Conservation (phyloP, 1,140 invertebrate species). For the Achatina immaculata region DNA sequence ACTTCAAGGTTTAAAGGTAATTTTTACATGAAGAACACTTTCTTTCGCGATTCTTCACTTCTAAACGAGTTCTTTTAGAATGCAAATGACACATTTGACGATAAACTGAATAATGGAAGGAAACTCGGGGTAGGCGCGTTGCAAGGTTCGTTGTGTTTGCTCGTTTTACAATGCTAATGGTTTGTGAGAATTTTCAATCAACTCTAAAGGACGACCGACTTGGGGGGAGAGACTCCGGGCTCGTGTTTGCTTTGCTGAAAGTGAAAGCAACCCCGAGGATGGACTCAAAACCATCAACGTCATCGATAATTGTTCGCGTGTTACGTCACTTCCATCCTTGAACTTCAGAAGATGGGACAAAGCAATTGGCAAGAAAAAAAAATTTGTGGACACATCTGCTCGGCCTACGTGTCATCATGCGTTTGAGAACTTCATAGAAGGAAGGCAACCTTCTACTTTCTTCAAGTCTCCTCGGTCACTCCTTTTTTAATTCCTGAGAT, state of each 20-base stretch:
- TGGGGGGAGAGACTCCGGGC: not conserved
- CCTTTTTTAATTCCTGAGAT: not conserved
- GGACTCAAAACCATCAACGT: constrained; percentile 5
- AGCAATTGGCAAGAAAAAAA: not conserved
- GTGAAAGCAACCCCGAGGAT: constrained; percentile 18
- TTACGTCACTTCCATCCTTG: constrained; percentile 21
- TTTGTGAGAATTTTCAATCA: constrained; percentile 35
- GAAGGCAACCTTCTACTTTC: not conserved
- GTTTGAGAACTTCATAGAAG: not conserved
- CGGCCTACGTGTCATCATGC: constrained; percentile 6
- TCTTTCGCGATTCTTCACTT: not conserved
- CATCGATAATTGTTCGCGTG: constrained; percentile 19
- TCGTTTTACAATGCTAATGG: constrained; percentile 39
- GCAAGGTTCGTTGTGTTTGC: constrained; percentile 22
- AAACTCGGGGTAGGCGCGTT: not conserved
- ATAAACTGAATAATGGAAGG: constrained; percentile 35
- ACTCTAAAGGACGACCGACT: not conserved
- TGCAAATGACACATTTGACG: constrained; percentile 24
- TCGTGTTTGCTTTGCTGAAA: constrained; percentile 29
- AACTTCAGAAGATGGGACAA: constrained; percentile 9
- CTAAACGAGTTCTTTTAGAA: not conserved
- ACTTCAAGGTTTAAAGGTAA: too few species aligned
- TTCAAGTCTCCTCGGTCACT: not conserved
- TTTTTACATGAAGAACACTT: not conserved
- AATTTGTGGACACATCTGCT: constrained; percentile 9